phyloP scores from a whole-genome alignment of 2,888 invertebrate genomes.

The Stenichneumon culpator region DNA sequence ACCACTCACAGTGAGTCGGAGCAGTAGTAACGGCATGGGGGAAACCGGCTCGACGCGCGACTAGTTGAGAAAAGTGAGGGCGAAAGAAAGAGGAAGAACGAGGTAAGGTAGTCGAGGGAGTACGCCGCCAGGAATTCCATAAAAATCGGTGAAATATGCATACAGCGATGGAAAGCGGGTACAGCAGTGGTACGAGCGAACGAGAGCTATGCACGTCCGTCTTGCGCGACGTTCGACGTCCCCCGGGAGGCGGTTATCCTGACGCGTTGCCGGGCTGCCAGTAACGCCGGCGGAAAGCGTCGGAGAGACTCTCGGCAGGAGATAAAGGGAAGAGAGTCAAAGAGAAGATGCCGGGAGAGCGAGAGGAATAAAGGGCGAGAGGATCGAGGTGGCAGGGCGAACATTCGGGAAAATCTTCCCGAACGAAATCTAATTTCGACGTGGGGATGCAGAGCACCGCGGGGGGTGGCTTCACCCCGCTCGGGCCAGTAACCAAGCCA shows the following conservation, averaged over 20 bases:
- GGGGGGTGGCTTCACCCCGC: background rate
- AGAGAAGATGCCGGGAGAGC: slow-evolving; percentile 41
- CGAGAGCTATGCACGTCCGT: slow-evolving; percentile 49
- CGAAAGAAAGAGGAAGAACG: slow-evolving; percentile 47
- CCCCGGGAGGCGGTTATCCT: slow-evolving; percentile 78
- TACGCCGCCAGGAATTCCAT: slow-evolving; percentile 78
- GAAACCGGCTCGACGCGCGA: slow-evolving; percentile 20
- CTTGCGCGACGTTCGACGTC: slow-evolving; percentile 75
- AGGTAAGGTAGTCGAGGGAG: slow-evolving; percentile 63
- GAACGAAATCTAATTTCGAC: slow-evolving; percentile 81
- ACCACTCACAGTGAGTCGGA: slow-evolving; percentile 31
- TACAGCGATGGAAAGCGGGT: slow-evolving; percentile 72
- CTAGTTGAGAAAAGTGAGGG: slow-evolving; percentile 44
- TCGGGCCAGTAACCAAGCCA: slow-evolving; percentile 77
- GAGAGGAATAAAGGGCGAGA: slow-evolving; percentile 50
- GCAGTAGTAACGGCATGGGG: slow-evolving; percentile 26
- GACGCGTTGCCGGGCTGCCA: slow-evolving; percentile 50
- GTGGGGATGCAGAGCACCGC: slow-evolving; percentile 55
- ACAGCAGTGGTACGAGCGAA: slow-evolving; percentile 67
- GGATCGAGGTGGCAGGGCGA: slow-evolving; percentile 68
- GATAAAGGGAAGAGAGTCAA: slow-evolving; percentile 57
- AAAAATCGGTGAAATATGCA: slow-evolving; percentile 83
- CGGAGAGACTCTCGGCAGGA: slow-evolving; percentile 24
- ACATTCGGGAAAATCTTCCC: slow-evolving; percentile 78
- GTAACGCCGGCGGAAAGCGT: slow-evolving; percentile 24